Conservation (phyloP, 2,888 invertebrate genomes). For the Helicoverpa assulta region DNA sequence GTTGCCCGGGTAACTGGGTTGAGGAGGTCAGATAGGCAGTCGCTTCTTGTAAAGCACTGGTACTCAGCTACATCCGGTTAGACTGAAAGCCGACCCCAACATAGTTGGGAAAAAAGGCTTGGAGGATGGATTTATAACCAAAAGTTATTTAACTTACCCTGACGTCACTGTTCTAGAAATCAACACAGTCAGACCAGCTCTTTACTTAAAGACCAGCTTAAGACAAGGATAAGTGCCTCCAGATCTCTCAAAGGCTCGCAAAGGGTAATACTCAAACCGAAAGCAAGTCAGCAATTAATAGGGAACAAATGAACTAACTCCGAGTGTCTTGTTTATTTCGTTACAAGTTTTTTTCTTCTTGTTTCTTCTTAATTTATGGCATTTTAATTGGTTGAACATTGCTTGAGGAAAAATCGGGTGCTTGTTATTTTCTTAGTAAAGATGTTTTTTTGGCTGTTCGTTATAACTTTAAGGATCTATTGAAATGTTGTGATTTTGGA, state of each 20-base stretch:
- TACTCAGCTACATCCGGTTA: too few relatives aligned
- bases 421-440: neutral
- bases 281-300: conserved; percentile 44
- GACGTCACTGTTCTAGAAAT: neutral
- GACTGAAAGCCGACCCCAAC: too few relatives aligned
- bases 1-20: too few relatives aligned
- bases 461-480: too few relatives aligned
- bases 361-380: conserved; percentile 18
- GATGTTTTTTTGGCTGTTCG: too few relatives aligned
- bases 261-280: conserved; percentile 37
- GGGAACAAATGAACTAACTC: conserved; percentile 58
- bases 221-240: conserved; percentile 29
- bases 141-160: too few relatives aligned
- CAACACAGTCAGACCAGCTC: neutral
- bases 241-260: conserved; percentile 42
- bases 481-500: too few relatives aligned
- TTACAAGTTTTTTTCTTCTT: conserved; percentile 10
- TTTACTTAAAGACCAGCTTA: conserved; percentile 41
- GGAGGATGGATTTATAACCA: too few relatives aligned
- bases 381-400: conserved; percentile 17
- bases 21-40: too few relatives aligned
- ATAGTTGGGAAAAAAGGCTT: too few relatives aligned
- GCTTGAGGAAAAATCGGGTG: neutral
- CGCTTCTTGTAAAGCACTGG: too few relatives aligned
- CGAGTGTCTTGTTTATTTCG: conserved; percentile 39